Evolutionary conservation across 2,113 vertebrate genomes (phyloP), one percentile per base, ranked within the genome.

Genomic region (Chlorocebus sabaeus): DNA sequence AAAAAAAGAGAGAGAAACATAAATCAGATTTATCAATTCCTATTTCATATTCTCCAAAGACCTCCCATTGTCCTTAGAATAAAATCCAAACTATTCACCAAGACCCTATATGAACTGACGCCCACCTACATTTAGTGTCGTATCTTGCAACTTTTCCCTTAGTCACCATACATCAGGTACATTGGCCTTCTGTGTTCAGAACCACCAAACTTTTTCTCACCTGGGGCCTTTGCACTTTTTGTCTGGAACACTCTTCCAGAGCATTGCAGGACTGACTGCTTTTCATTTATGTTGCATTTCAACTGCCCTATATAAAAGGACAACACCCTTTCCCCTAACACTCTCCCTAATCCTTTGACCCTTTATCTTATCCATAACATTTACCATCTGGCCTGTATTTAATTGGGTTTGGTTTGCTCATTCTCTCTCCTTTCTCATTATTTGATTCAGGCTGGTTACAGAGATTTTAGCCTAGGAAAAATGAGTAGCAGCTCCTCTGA

Each of bases 341-440:
- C 5, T 17, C 32, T 17, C 4, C 59, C 25, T 50, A 2, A 35
- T 55, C 59, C 68, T 67, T 67, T 59, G 25, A 73, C 30, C 27
- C 32, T 57, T 43, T 22, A 4, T 55, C 45, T 73, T 96, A 88
- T 85, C 38, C 14, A 3, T 45, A 18, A 43, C 27, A 13, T 75
- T 87, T 80, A 57, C 50, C n/a, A 30, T 38, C 30, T 92, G 93
- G 57, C 35, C 38, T 73, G 16, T 48, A 52, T 61, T 92, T 83
- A 73, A 84, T 79, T 91, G 55, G 75, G 27, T 61, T 95, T 35
- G n/a, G 48, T 92, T 91, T 45, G 43, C 85, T 50, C 61, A 25
- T 68, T 92, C 45, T 68, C 50, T 76, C 67, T 75, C 13, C 23
- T 61, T 8, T 87, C n/a, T 76, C 57, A 43, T 94, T 67, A 80